A percentile compares a stretch with the other conserved stretches of the same genome.
phyloP scores from a whole-genome alignment of 2,797 vertebrate species.

The Syngnathus rostellatus region DNA sequence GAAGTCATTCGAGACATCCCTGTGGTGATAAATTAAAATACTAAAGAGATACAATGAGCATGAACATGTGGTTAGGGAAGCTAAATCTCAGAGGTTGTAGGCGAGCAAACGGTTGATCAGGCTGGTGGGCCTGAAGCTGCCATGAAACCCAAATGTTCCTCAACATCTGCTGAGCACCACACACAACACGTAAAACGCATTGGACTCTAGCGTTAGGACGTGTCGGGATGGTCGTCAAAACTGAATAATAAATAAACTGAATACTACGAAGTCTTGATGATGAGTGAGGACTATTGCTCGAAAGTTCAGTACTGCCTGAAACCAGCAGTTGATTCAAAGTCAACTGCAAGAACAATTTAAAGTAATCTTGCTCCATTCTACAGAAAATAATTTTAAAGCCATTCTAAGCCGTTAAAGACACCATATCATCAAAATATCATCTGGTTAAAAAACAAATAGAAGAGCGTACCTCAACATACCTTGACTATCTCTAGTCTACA shows the following conservation, averaged over 20 bases:
- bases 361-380: too few species aligned
- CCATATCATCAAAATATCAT: too few species aligned
- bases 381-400: too few species aligned
- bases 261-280: not conserved
- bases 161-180: conserved; percentile 75
- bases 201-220: not conserved
- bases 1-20: conserved; percentile 15
- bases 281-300: too few species aligned
- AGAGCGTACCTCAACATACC: too few species aligned
- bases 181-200: conserved; percentile 9
- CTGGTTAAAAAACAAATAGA: too few species aligned
- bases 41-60: conserved; percentile 9
- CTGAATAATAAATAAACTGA: not conserved
- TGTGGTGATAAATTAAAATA: conserved; percentile 23
- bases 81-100: conserved; percentile 3
- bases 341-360: too few species aligned
- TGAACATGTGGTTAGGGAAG: conserved; percentile 22
- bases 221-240: too few species aligned
- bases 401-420: too few species aligned
- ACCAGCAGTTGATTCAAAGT: too few species aligned
- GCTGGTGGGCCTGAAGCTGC: conserved; percentile 51
- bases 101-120: conserved; percentile 45
- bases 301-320: too few species aligned
- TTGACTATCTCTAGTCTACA: not conserved
- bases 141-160: conserved; percentile 56